Percentiles rank a stretch among this genome's conserved stretches.
These are phyloP conservation scores for Pelmatolapia mariae DNA, from an alignment of 2,113 vertebrate species.

Conservation along the genomic window DNA sequence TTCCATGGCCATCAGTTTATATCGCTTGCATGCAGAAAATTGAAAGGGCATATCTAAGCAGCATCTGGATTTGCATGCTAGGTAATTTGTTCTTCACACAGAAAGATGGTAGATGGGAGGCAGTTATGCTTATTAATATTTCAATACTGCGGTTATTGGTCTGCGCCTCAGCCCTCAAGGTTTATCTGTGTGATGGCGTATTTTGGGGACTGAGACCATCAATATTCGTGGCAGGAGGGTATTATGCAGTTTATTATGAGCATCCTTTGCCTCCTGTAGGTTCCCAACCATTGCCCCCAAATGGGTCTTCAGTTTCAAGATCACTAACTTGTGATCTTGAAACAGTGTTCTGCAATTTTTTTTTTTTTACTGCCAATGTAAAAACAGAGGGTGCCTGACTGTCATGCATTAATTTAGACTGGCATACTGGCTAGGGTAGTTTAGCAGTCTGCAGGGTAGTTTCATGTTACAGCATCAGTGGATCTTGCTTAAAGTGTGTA, in stretches of 20 bases:
- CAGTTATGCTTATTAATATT: constrained; percentile 40
- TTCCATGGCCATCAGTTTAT: neutral
- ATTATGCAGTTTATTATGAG: constrained; percentile 11
- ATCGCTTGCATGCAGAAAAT: neutral
- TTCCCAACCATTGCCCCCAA: neutral
- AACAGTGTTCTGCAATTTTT: neutral
- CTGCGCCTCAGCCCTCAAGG: neutral
- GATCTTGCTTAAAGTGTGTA: neutral
- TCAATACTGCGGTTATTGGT: constrained; percentile 18
- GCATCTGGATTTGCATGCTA: constrained; percentile 28
- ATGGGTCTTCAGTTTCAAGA: neutral
- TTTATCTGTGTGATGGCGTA: constrained; percentile 34
- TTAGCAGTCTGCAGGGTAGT: neutral
- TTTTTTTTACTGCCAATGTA: neutral
- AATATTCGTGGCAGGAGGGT: neutral
- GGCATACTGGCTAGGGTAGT: neutral
- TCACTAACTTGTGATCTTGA: neutral
- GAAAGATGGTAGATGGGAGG: constrained; percentile 1
- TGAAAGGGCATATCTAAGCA: constrained; percentile 36
- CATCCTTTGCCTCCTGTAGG: neutral
- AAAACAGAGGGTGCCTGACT: neutral
- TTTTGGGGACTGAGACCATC: neutral
- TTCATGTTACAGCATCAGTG: neutral
- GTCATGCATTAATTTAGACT: neutral
- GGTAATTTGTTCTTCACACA: constrained; percentile 25